Evolutionary conservation across 1,140 invertebrate genomes (phyloP), one percentile per base, ranked within the genome.

Genomic region (Mycetomoellerius zeteki): DNA sequence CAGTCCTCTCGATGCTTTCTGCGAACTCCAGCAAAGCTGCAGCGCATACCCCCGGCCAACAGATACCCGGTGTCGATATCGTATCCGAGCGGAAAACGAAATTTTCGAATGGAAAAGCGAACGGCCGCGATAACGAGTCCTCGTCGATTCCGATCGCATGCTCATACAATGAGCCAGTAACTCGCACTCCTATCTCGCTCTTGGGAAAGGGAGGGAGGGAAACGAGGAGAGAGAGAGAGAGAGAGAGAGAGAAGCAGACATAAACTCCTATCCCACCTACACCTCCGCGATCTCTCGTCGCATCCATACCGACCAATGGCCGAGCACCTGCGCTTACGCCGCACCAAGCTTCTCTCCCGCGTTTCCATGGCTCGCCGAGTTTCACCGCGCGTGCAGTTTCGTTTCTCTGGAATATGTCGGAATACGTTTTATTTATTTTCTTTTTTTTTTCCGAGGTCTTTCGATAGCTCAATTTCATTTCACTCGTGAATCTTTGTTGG

Each of bases 51-150:
- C n/a, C 80, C 60, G 72, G 65, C 58, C 71, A 56, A 56, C 86
- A 71, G 73, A 80, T 56, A 73, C 80, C 69, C 47, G 33, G 77
- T 86, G 84, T 86, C 84, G 89, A 90, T 89, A 87, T 72, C 73
- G 84, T 86, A 78, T 65, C 56, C 77, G 58, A 78, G 78, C 88
- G 89, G 78, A 87, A 90, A 89, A 89, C 88, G 71, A 85, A 89
- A 89, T 85, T 85, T 78, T 72, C 85, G 62, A 89, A 80, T 52
- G 78, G 62, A 88, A 89, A 89, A 91, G 87, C 89, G 47, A 80
- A 90, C 72, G 87, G 77, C 89, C 88, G 91, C 89, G 93, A 93
- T 93, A 92, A 92, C 93, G 89, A 91, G 88, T 86, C 80, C 52
- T 37, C 50, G 58, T 88, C 90, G 90, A 92, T 93, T 90, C 52